phyloP scores from a whole-genome alignment of 2,113 vertebrate genomes.

The Sylvilagus bachmani region DNA sequence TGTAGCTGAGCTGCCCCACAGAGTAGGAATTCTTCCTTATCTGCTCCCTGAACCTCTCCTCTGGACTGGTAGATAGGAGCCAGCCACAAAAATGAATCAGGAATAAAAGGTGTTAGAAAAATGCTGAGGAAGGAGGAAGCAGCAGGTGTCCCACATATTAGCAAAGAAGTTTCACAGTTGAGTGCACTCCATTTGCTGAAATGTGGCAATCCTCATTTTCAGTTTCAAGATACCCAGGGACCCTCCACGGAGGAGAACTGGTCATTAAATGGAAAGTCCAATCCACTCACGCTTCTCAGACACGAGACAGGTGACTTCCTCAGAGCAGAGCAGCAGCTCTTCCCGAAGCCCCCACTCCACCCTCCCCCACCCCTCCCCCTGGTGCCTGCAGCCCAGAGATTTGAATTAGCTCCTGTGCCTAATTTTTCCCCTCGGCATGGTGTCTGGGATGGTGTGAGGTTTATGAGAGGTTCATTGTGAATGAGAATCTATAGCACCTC shows the following conservation, averaged over 20 bases:
- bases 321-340: slow-evolving; percentile 29
- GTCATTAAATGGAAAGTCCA: slow-evolving; percentile 22
- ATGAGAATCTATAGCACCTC: slow-evolving; percentile 68
- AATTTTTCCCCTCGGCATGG: background rate
- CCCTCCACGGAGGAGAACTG: background rate
- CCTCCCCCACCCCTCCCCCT: background rate
- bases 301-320: background rate
- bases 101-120: background rate
- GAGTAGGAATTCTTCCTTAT: background rate
- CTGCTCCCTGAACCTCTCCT: background rate
- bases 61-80: background rate
- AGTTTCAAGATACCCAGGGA: background rate
- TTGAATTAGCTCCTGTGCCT: slow-evolving; percentile 38
- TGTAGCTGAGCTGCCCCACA: background rate
- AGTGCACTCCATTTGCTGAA: background rate
- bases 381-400: slow-evolving; percentile 12
- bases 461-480: slow-evolving; percentile 61
- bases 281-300: slow-evolving; percentile 36
- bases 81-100: background rate
- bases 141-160: background rate
- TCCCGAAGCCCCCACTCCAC: background rate
- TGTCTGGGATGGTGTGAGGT: slow-evolving; percentile 24
- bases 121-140: background rate
- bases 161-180: background rate
- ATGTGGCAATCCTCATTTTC: background rate